These are phyloP conservation scores for Marisa cornuarietis DNA, from an alignment of 1,140 invertebrate species.

Conservation along the genomic window DNA sequence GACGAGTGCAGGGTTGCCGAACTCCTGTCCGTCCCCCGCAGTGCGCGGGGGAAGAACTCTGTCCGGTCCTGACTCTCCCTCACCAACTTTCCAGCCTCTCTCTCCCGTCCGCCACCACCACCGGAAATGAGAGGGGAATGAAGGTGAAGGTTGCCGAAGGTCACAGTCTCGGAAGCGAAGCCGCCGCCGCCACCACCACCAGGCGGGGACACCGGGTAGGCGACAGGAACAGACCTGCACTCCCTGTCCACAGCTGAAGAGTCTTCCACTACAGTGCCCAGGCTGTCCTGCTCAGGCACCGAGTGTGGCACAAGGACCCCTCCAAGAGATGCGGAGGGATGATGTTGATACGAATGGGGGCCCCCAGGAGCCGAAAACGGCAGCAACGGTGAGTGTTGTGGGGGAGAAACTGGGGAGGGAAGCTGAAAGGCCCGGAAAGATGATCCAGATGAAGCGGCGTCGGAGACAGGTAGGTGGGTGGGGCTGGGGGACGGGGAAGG, in stretches of 20 bases:
- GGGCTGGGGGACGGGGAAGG: not conserved
- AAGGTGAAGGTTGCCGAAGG: not conserved
- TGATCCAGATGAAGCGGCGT: not conserved
- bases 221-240: not conserved
- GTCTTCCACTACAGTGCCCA: not conserved
- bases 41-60: too few relatives aligned
- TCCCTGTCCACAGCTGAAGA: not conserved
- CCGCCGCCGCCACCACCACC: not conserved
- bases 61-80: too few relatives aligned
- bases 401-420: not conserved
- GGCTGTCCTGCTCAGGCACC: not conserved
- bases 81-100: too few relatives aligned
- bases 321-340: too few relatives aligned
- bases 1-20: not conserved
- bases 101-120: too few relatives aligned
- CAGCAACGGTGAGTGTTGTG: not conserved
- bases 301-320: not conserved
- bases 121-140: not conserved
- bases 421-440: not conserved
- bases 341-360: not conserved
- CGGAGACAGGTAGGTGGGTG: not conserved
- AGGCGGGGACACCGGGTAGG: constrained; percentile 8
- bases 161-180: not conserved
- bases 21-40: too few relatives aligned
- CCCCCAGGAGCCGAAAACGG: not conserved